Base-by-base conservation (phyloP, 2,113 vertebrate genomes). In the Struthio camelus region DNA sequence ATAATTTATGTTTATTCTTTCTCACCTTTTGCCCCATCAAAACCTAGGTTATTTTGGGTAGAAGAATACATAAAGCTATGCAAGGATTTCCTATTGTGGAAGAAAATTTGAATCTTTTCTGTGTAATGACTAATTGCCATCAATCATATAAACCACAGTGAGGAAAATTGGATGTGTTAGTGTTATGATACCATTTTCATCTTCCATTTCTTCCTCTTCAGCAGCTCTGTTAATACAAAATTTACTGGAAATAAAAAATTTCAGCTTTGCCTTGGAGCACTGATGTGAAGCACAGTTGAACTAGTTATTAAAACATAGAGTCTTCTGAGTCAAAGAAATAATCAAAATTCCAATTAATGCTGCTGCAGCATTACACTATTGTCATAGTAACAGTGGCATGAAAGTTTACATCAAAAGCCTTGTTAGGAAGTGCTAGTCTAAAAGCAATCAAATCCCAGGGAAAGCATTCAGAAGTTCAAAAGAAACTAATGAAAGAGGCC, bases 371-470 rank as follows among this genome's bases (percentile, higher is more conserved):
- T 90, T 86, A 51, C 77, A 72, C 59, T 67, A 97, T 97, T 96
- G 96, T 97, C 95, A 97, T 96, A 97, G 97, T 89, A 97, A 97
- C 96, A 90, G 87, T 90, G 85, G 73, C 80, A 93, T 62, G 85
- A 92, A 97, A 96, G 95, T 97, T 96, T 93, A 96, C 92, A 95
- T 97, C 96, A 96, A 96, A 97, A 97, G 80, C 75, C 90, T 96
- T 93, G 73, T 96, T 95, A 89, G 87, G 81, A 96, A 89, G 62
- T 95, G 81, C 71, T 92, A 90, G 93, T 91, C 93, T 67, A 85
- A 89, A 96, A 97, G 92, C 93, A 95, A 93, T 95, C 87, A 87
- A 96, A 96, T 97, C 93, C 77, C 87, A 91, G 53, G 86, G 85
- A 96, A 97, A 95, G 80, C 94, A 95, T 97, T 95, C 80, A 38